Conservation (phyloP, 2,888 invertebrate species). For the Clistopyga incitator region DNA sequence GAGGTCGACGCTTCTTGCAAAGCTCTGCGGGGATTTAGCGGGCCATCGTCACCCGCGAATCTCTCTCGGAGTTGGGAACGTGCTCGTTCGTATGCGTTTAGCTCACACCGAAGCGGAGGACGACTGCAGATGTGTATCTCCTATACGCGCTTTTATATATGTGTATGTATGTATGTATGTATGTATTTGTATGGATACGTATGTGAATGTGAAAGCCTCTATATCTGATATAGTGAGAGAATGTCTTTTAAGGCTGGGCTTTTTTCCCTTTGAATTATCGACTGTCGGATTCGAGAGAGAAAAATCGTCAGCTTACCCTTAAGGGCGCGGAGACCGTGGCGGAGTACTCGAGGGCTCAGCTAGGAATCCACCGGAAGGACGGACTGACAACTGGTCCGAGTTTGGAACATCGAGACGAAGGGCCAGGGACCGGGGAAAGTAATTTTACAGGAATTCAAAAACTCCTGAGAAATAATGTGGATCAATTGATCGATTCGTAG, state of each 20-base stretch:
- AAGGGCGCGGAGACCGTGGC: not conserved
- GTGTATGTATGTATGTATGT: slow-evolving; percentile 27
- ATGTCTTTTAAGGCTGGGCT: slow-evolving; percentile 43
- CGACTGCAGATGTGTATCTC: slow-evolving; percentile 11
- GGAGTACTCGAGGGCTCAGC: slow-evolving; percentile 17
- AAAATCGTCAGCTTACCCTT: slow-evolving; percentile 68
- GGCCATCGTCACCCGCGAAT: slow-evolving; percentile 78
- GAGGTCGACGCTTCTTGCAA: slow-evolving; percentile 77
- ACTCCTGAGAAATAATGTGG: not conserved
- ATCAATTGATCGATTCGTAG: no score
- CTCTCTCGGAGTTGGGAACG: slow-evolving; percentile 67
- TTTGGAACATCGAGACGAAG: not conserved
- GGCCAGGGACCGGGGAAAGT: no score
- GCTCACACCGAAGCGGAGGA: slow-evolving; percentile 26
- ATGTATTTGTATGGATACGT: no score
- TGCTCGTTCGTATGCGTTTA: slow-evolving; percentile 48
- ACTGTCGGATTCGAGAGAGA: slow-evolving; percentile 73
- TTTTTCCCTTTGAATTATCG: slow-evolving; percentile 77
- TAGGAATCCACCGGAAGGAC: slow-evolving; percentile 25
- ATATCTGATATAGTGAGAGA: slow-evolving; percentile 48
- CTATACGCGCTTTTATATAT: slow-evolving; percentile 26
- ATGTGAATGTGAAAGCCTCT: slow-evolving; percentile 24
- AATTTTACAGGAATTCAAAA: no score
- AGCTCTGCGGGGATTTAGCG: slow-evolving; percentile 82
- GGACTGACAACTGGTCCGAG: slow-evolving; percentile 42